Base-by-base conservation (phyloP, 2,113 vertebrate species). In the Microcebus lehilahytsara region DNA sequence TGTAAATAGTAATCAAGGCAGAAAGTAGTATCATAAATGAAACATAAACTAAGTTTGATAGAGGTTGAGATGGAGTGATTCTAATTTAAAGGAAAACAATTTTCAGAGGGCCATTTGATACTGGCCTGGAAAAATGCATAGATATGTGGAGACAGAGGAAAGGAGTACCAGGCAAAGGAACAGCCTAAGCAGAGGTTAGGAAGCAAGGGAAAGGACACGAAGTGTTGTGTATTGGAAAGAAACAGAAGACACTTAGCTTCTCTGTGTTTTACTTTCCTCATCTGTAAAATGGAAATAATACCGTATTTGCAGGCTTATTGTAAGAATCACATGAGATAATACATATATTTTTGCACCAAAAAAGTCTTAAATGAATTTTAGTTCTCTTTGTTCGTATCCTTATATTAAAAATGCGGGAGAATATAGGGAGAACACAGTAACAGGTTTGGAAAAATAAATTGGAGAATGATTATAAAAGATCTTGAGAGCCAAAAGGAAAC, bases 301-400 rank as follows among this genome's bases (percentile, higher is more conserved):
- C 30, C 51, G 34, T 42, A 34, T 69, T 80, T 34, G 66, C 5
- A 77, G 60, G 40, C 25, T 34, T 37, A 56, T 1, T 25, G 13
- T 23, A 22, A 77, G 53, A 51, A 71, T 71, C 40, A 49, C 30
- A 51, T 56, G 51, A 77, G 66, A 58, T 10, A 64, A 19, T 56
- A 49, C 10, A 58, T 32, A n/a, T 40, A 66, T 22, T 60, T 0
- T 60, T 64, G 49, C 0, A 67, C 19, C 23, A 60, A 71, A 64
- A 89, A 34, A 25, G 8, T 23, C 53, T 42, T 71, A 62, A 64
- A 66, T n/a, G 32, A 69, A 74, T 58, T 51, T 67, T 19, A 20
- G 60, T 85, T 97, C 67, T 78, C 25, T 86, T 91, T 90, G 84
- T 40, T 86, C 27, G 89, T 17, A 56, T 60, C 51, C 64, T 96